These are phyloP conservation scores for Sparidentex hasta DNA, from an alignment of 2,797 vertebrate species.

Conservation along the genomic window DNA sequence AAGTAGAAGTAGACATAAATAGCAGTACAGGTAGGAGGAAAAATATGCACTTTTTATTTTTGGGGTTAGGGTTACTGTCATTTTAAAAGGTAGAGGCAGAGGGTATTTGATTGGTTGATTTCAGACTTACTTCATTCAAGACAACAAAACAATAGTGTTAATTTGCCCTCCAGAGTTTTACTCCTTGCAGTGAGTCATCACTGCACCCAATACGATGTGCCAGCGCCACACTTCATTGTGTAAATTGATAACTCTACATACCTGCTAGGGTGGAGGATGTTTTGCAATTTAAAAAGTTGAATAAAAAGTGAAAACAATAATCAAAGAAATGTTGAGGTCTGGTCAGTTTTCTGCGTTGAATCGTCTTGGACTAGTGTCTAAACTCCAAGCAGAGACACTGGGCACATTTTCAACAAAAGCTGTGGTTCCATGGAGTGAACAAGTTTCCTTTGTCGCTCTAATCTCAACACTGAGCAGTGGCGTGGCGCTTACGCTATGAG, in stretches of 20 bases:
- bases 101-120: background rate
- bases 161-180: background rate
- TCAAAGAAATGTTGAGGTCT: background rate
- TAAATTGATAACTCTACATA: background rate
- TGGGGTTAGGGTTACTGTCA: too few species aligned
- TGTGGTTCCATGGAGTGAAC: background rate
- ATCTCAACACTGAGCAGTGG: background rate
- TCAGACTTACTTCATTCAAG: background rate
- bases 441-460: conserved; percentile 5
- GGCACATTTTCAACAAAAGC: background rate
- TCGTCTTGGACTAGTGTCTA: background rate
- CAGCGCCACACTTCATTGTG: background rate
- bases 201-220: background rate
- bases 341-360: background rate
- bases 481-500: background rate
- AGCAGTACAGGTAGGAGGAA: too few species aligned
- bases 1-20: too few species aligned
- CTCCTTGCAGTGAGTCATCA: background rate
- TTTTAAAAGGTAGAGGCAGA: too few species aligned
- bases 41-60: too few species aligned
- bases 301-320: too few species aligned
- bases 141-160: background rate
- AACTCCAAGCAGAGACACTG: background rate
- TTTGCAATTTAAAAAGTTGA: background rate
- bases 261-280: background rate